Percentiles rank a stretch among this genome's conserved stretches.
phyloP scores from a whole-genome alignment of 2,113 vertebrate species.

The Felis chaus region DNA sequence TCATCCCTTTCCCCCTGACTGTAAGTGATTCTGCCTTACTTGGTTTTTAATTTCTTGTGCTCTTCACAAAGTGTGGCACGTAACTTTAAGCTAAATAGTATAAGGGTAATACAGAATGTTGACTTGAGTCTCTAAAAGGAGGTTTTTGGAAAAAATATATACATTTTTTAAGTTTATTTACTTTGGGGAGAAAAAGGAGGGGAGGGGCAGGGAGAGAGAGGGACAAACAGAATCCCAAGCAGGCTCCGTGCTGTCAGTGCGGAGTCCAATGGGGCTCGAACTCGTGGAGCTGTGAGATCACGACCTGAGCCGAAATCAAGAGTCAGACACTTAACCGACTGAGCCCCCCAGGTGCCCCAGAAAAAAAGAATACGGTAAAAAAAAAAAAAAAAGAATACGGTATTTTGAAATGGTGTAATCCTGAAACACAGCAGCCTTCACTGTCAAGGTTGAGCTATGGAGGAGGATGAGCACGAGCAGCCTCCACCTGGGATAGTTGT shows the following conservation, averaged over 20 bases:
- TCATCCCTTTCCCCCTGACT: neutral
- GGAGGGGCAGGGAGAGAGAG: no score
- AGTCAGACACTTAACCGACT: no score
- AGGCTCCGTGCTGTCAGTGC: no score
- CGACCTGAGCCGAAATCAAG: no score
- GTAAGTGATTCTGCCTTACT: neutral
- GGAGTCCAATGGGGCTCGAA: no score
- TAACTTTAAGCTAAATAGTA: neutral
- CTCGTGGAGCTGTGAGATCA: no score
- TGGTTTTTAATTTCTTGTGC: neutral
- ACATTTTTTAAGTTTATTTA: no score
- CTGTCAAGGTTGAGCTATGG: neutral
- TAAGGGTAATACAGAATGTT: neutral
- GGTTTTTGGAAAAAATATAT: neutral
- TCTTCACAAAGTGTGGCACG: neutral
- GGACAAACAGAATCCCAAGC: no score
- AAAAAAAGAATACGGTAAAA: neutral
- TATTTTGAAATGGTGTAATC: neutral
- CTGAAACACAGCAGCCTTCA: neutral
- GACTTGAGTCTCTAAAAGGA: neutral
- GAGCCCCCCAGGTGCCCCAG: no score
- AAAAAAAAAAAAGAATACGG: neutral
- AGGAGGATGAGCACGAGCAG: neutral
- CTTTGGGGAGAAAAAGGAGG: no score
- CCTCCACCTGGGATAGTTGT: neutral